phyloP scores from a whole-genome alignment of 2,797 vertebrate genomes.

The Xenentodon cancila region DNA sequence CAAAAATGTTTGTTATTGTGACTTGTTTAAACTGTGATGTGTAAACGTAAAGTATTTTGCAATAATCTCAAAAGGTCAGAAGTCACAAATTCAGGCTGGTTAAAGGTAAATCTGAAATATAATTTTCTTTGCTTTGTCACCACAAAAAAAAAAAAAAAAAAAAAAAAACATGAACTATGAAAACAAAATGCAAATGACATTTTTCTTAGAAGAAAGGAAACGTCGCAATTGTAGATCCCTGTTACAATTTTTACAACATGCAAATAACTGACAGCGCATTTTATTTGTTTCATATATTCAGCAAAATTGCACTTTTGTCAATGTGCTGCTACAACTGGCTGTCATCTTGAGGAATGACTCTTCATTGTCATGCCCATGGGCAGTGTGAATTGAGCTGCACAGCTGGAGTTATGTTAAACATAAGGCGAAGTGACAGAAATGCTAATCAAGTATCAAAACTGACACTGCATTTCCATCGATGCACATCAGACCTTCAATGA shows the following conservation, averaged over 20 bases:
- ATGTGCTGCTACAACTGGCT: conserved; percentile 56
- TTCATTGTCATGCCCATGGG: conserved; percentile 72
- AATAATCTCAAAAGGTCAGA: background rate
- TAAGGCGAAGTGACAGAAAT: conserved; percentile 81
- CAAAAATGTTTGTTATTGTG: too few species aligned
- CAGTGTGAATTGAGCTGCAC: conserved; percentile 71
- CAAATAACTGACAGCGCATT: conserved; percentile 6
- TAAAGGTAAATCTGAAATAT: background rate
- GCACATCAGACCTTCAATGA: conserved; percentile 70
- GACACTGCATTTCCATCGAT: conserved; percentile 73
- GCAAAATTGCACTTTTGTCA: conserved; percentile 55
- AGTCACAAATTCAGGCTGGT: too few species aligned
- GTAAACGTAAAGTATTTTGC: too few species aligned
- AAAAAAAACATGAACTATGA: background rate
- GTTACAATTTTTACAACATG: conserved; percentile 8
- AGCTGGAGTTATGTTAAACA: conserved; percentile 82
- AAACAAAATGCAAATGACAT: background rate
- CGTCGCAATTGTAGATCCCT: background rate
- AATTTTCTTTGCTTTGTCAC: background rate
- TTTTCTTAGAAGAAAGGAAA: background rate
- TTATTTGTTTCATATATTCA: conserved; percentile 48
- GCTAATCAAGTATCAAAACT: conserved; percentile 78
- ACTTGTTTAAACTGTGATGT: too few species aligned
- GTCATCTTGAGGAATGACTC: conserved; percentile 73
- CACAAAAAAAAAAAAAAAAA: too few species aligned